Evolutionary conservation across 2,113 vertebrate species (phyloP).

Genomic region (Dolichotis patagonum): DNA sequence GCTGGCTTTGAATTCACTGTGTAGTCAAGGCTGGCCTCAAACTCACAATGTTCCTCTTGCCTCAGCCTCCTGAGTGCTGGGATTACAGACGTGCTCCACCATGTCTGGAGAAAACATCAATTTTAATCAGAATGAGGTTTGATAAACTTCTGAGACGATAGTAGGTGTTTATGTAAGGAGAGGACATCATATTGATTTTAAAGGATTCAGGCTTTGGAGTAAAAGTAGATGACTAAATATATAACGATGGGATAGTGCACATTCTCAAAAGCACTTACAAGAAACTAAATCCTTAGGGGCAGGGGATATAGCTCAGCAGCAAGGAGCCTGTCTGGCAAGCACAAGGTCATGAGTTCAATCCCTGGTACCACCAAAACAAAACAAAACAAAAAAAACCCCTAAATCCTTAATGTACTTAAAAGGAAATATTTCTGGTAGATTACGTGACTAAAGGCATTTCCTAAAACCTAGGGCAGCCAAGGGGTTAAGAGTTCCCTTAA

Average conservation of each 20-base stretch:
- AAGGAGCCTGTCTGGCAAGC: too few species aligned
- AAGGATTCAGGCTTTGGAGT: not conserved
- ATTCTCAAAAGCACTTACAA: not conserved
- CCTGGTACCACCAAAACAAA: too few species aligned
- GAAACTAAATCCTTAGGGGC: not conserved
- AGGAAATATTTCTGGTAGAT: not conserved
- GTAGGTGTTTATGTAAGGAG: not conserved
- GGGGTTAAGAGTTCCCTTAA: not conserved
- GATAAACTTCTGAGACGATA: slow-evolving; percentile 6
- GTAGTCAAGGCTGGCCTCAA: not conserved
- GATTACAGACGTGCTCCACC: too few species aligned
- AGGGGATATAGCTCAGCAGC: too few species aligned
- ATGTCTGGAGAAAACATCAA: not conserved
- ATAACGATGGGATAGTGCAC: not conserved
- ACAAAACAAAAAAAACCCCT: not conserved
- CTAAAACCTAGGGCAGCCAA: not conserved
- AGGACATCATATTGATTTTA: not conserved
- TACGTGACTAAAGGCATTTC: not conserved
- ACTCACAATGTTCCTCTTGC: too few species aligned
- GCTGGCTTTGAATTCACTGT: not conserved
- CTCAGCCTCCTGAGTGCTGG: too few species aligned
- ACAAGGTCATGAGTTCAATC: too few species aligned
- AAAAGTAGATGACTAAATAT: not conserved
- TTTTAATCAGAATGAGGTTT: slow-evolving; percentile 33
- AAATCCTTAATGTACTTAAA: not conserved